Base-by-base conservation (phyloP, 2,113 vertebrate genomes). In the Cyrtonyx montezumae region DNA sequence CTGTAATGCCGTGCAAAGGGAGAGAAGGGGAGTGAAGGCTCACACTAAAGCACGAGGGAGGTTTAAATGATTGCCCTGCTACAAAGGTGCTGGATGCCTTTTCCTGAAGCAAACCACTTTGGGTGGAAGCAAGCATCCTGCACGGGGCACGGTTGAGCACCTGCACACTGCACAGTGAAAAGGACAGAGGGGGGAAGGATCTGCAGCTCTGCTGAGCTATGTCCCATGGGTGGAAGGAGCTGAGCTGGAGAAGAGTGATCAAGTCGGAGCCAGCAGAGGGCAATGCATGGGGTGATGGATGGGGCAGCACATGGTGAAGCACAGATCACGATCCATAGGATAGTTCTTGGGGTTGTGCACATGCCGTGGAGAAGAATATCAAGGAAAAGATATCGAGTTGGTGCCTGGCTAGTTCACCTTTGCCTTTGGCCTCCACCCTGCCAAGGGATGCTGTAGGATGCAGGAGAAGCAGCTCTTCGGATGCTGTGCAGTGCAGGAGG, bases 1-100 rank as follows among this genome's bases (percentile, higher is more conserved):
- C 68, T 26, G 75, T 6, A 62, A 8, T 3, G 3, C 4, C 23
- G 23, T 32, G 2, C 0, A 0, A 8, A 28, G 36, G 62, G 15
- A 1, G 23, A 68, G 62, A 25, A 53, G 49, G 28, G 34, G 37
- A 40, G 34, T 36, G 14, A 71, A 53, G 26, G 36, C 19, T 22
- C 21, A 21, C 10, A 10, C 51, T 32, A 55, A 42, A 55, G 61
- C 61, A 42, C 23, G 20, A 63, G 61, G 16, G 78, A 49, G 53
- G 5, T 34, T 68, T 32, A 1, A 10, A 2, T 1, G 32, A 68
- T 12, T 51, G 49, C 8, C 49, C 55, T 22, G 9, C 34, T 37
- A 18, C 6, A 34, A 81, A 51, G 70, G 36, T 58, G 61, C 45
- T 58, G 56, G 42, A 14, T 34, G 61, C 34, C 46, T 79, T 40